Base-by-base conservation (phyloP, 2,888 invertebrate species). In the Nemotelus nigrinus region DNA sequence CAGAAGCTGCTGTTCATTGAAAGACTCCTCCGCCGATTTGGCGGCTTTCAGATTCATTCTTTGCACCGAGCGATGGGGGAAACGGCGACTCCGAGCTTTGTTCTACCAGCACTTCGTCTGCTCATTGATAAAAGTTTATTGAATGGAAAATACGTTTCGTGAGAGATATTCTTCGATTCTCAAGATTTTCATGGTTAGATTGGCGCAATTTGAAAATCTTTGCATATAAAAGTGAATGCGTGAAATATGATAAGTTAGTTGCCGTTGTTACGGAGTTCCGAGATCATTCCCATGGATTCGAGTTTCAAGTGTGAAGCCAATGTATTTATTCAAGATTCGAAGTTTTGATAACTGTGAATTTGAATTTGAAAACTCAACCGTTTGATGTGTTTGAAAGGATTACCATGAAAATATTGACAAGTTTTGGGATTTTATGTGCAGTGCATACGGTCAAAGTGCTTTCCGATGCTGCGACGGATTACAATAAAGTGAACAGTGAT, bases 401-500 rank as follows among this genome's bases (percentile, higher is more conserved):
- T 25, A 25, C 25, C 25, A 25, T 25, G 25, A 25, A 25, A 25
- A 25, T 25, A 25, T 25, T 25, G 25, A 25, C 25, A 25, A 25
- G 25, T 25, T 44, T 79, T 39, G 57, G 71, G 50, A 63, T 79
- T 48, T 45, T 78, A 41, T 47, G 58, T 53, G 39, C 63, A 41
- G 57, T 68, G 50, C 45, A 65, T 64, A 50, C 77, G 7, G 43
- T 8, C 1, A 6, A n/a, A 58, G 55, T 57, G 41, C 41, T 72
- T n/a, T 74, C 65, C 39, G 80, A 77, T 78, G 81, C 78, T n/a
- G 90, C 89, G 80, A 89, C 89, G 3, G 91, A 91, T 79, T 92
- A 91, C 82, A 92, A 93, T 82, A 89, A 89, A 78, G 88, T 92
- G 57, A 91, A 92, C 81, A 89, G 90, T 47, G 93, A 94, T 87